phyloP scores from a whole-genome alignment of 1,140 invertebrate genomes.

The Penaeus vannamei region DNA sequence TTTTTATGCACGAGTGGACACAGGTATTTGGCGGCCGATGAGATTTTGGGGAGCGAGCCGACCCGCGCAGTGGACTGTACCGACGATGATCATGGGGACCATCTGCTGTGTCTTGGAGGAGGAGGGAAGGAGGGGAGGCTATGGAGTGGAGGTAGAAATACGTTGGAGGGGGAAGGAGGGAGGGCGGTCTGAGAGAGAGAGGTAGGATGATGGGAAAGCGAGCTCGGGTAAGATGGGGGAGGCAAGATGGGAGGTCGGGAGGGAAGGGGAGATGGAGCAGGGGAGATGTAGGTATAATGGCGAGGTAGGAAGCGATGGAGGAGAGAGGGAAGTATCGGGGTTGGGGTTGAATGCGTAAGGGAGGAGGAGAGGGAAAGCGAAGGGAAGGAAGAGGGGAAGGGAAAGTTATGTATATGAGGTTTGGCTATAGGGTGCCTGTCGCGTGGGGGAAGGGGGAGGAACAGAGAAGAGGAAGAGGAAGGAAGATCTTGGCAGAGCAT shows the following conservation, averaged over 20 bases:
- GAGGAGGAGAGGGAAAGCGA: background rate
- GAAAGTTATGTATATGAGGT: background rate
- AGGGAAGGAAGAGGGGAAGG: conserved; percentile 1
- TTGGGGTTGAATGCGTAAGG: background rate
- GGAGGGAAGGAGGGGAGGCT: no score
- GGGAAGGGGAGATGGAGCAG: no score
- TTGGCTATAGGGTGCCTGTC: no score
- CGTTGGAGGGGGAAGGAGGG: no score
- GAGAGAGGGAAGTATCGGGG: background rate
- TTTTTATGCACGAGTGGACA: conserved; percentile 29
- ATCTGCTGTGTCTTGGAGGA: no score
- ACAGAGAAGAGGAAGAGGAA: conserved; percentile 25
- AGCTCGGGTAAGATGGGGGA: no score
- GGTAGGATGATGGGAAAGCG: no score
- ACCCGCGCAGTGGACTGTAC: no score
- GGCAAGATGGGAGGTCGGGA: no score
- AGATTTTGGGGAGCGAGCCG: background rate
- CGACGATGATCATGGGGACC: no score
- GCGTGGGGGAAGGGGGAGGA: background rate
- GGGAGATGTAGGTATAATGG: background rate
- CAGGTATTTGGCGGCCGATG: conserved; percentile 39
- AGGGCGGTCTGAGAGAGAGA: no score
- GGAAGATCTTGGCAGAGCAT: background rate
- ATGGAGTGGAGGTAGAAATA: no score
- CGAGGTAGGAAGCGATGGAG: background rate